Evolutionary conservation across 2,113 vertebrate genomes (phyloP), one percentile per base, ranked within the genome.

Genomic region (Typhlomys cinereus): DNA sequence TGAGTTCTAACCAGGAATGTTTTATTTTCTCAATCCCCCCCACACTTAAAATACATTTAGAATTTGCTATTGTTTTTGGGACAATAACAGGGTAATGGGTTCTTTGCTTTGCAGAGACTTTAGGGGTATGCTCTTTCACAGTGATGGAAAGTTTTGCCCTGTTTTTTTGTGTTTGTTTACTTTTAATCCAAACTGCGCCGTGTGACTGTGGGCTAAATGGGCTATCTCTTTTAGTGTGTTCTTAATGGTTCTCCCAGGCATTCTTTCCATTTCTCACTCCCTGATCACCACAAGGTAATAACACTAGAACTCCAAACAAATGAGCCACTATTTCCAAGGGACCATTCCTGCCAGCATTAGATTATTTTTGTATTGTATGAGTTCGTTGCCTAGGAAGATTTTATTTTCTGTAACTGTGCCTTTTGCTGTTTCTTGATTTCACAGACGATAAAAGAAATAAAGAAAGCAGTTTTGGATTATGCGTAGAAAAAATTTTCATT

Each of bases 311-410:
- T 74, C 93, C 73, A 95, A 93, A 96, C 70, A 91, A 97, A 96
- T 69, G 91, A 97, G 88, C 89, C 95, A 83, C 94, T 95, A 94
- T 94, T 97, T 95, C 96, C 96, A 96, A 81, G 92, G 90, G 94
- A 78, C 92, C 48, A 9, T 94, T 97, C 93, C 81, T 92, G 94
- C 90, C 41, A 88, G 87, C 96, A 81, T 96, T 92, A 91, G 96
- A 94, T 92, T 81, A 92, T 87, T 88, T 84, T 94, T 90, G 80
- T 90, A 36, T 85, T 89, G 71, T 76, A 48, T 39, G 92, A 88
- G 36, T 62, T 46, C 54, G 78, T 82, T 96, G 88, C 92, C 82
- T 93, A 62, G 86, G 94, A 95, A 52, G 74, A 44, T 90, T 92
- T 88, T 78, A 36, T 96, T 96, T 91, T 95, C 85, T 86, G 75